phyloP scores from a whole-genome alignment of 2,113 vertebrate species.

The Fregetta grallaria region DNA sequence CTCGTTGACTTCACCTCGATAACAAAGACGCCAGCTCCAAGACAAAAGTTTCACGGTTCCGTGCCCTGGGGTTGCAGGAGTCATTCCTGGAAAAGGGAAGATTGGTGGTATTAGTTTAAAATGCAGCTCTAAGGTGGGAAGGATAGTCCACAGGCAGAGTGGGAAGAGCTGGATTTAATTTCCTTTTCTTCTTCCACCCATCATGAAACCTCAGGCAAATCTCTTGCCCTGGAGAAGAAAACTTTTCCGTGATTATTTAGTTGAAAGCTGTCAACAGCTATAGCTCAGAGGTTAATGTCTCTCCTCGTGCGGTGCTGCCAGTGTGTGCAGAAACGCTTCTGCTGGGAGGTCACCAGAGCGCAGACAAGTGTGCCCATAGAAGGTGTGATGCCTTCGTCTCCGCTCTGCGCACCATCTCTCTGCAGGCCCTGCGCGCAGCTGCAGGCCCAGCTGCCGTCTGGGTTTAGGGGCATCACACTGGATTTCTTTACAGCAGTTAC shows the following conservation, averaged over 20 bases:
- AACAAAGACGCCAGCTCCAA: conserved; percentile 13
- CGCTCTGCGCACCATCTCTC: rapidly evolving
- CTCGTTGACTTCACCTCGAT: not conserved
- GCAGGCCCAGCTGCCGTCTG: not conserved
- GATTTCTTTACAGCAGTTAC: not conserved
- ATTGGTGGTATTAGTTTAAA: not conserved
- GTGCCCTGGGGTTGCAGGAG: not conserved
- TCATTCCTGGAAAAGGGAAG: not conserved
- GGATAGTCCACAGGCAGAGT: not conserved
- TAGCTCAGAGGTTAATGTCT: not conserved
- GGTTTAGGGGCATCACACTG: not conserved
- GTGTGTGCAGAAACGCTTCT: not conserved
- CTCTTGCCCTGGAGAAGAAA: not conserved
- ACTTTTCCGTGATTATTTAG: not conserved
- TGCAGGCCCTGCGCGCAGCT: no score
- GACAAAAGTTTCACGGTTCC: not conserved
- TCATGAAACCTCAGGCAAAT: not conserved
- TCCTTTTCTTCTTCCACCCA: not conserved
- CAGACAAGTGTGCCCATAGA: rapidly evolving
- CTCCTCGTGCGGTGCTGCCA: not conserved
- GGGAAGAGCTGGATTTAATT: not conserved
- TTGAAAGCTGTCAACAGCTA: not conserved
- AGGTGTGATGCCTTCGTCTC: not conserved
- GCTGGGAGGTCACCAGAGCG: not conserved
- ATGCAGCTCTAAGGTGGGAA: not conserved